These are phyloP conservation scores for Mechanitis messenoides DNA, from an alignment of 2,888 invertebrate species.

Conservation along the genomic window DNA sequence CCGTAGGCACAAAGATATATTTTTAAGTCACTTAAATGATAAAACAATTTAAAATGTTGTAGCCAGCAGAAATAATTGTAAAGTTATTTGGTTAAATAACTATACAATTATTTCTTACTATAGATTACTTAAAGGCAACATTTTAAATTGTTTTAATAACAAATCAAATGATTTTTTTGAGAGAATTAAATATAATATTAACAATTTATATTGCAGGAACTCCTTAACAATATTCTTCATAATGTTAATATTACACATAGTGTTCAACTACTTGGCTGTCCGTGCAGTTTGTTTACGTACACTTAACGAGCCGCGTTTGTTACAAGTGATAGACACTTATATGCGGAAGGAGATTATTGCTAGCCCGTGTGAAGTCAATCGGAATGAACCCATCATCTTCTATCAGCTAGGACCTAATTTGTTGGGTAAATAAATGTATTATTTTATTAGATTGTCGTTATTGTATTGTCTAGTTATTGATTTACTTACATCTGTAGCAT, in stretches of 20 bases:
- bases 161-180: not conserved
- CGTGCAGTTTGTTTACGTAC: constrained; percentile 85
- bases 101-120: too few species aligned
- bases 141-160: too few species aligned
- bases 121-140: too few species aligned
- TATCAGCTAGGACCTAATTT: constrained; percentile 44
- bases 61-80: too few species aligned
- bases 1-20: too few species aligned
- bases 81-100: too few species aligned
- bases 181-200: not conserved
- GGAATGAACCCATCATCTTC: constrained; percentile 76
- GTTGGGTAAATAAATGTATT: constrained; percentile 40
- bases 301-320: constrained; percentile 87
- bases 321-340: constrained; percentile 82
- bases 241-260: constrained; percentile 87
- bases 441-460: not conserved
- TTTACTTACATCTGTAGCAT: too few species aligned
- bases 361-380: constrained; percentile 81
- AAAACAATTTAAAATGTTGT: too few species aligned
- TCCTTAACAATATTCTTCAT: constrained; percentile 84
- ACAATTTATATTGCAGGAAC: constrained; percentile 65
- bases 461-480: too few species aligned
- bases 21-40: too few species aligned
- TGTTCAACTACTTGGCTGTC: constrained; percentile 92
- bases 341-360: constrained; percentile 78